Conservation (phyloP, 2,888 invertebrate genomes). For the Anorthoa munda region DNA sequence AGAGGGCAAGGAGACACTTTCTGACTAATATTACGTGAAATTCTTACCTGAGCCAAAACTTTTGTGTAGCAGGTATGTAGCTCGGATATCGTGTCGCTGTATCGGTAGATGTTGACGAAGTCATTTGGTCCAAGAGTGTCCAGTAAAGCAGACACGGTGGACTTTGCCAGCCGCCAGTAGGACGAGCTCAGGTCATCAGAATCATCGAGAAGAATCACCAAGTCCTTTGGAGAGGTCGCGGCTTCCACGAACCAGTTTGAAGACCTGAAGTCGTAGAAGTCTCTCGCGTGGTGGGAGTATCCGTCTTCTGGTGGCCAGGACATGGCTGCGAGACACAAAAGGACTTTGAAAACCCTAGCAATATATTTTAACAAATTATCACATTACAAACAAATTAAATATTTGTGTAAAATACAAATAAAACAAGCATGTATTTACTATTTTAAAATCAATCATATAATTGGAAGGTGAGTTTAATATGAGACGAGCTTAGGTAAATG, state of each 20-base stretch:
- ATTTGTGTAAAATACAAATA: background rate
- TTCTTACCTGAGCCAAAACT: conserved; percentile 95
- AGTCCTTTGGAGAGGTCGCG: conserved; percentile 99
- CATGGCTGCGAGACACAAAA: conserved; percentile 89
- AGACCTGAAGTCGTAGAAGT: conserved; percentile 98
- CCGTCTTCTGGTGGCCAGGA: conserved; percentile 96
- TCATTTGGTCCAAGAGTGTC: conserved; percentile 99
- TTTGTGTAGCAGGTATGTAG: conserved; percentile 97
- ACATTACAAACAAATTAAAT: background rate
- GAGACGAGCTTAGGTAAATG: conserved; percentile 33
- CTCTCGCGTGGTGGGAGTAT: conserved; percentile 94
- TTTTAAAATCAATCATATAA: conserved; percentile 31
- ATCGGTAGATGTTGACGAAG: conserved; percentile 98
- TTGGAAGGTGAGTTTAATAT: conserved; percentile 33
- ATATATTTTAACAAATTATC: too few species aligned
- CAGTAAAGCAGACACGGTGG: conserved; percentile 96
- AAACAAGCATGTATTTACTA: background rate
- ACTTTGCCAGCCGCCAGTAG: conserved; percentile 95
- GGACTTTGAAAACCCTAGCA: background rate
- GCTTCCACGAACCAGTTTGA: conserved; percentile 99
- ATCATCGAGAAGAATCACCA: conserved; percentile 97
- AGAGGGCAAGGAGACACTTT: background rate
- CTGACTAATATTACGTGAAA: conserved; percentile 3
- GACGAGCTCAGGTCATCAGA: conserved; percentile 97
- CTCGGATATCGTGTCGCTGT: conserved; percentile 95